Base-by-base conservation (phyloP, 2,113 vertebrate genomes). In the Periophthalmodon schlosseri region DNA sequence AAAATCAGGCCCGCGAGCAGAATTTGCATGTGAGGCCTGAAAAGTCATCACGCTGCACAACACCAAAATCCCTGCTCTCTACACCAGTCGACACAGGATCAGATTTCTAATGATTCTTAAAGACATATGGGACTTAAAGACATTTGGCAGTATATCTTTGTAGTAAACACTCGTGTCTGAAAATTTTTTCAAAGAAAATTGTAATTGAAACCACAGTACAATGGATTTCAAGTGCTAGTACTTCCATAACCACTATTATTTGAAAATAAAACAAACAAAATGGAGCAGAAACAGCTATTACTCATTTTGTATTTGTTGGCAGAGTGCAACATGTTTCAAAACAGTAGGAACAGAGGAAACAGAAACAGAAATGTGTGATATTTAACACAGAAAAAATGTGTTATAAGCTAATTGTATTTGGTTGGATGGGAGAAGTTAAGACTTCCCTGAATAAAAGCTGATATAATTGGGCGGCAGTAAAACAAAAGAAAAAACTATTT, bases 21-120 rank as follows among this genome's bases (percentile, higher is more conserved):
- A 87, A 90, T 91, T 90, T 88, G 81, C 87, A 84, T 81, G 78
- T 57, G 70, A 77, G 80, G 64, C 83, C 85, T 80, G 91, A 88
- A 93, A 94, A 93, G 18, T 83, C 84, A 90, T 90, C 82, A 72
- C 78, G 66, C 70, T 86, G 90, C 74, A 87, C 91, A 84, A 90
- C 73, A 71, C 67, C 23, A 34, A 65, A 72, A 73, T 74, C 75
- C 72, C 12, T 23, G 46, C 39, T 47, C 76, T 65, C 54, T 46
- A 28, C 52, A 60, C 39, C 33, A 36, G 70, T 79, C 69, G 28
- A 33, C 76, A 63, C 47, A 60, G 61, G 75, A 34, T 74, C 78
- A 69, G 50, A 78, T 78, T 76, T 73, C 66, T 16, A 68, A 34
- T 33, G 28, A 34, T 33, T 34, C 60, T 20, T 34, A 63, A 63